Evolutionary conservation across 1,140 invertebrate species (phyloP), one percentile per base, ranked within the genome.

Genomic region (Megalonaias nervosa): DNA sequence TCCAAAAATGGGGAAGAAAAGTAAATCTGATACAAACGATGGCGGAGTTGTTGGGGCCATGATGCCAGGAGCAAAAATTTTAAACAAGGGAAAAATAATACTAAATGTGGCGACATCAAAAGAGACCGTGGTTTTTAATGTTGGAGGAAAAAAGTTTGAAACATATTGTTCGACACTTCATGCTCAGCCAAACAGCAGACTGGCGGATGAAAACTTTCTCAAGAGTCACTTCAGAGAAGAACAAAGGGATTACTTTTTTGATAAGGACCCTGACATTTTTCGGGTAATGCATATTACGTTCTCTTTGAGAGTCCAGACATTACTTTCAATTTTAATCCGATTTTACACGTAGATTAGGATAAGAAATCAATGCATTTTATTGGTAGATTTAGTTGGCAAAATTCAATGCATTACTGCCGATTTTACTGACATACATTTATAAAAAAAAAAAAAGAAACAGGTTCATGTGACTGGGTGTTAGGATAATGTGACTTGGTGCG

Each of bases 181-280:
- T 48, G 38, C 38, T 48, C 38, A 11, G 38, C 81, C 82, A 1
- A 60, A 78, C 64, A 82, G 82, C 21, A 79, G 74, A 11, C 71
- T 87, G 14, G 76, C 83, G 11, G 80, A 83, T 38, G 75, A 80
- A 1, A 57, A 74, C 4, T 84, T 87, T 31, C 81, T 85, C 16
- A n/a, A 80, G 56, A 81, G 82, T 23, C 81, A 87, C 71, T 88
- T 84, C 79, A 73, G 84, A 56, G 23, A 80, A 6, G 97, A 98
- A 86, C 94, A 94, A 84, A 95, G 96, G 86, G 84, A 87, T 12
- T 86, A 86, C 71, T 87, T 86, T 71, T 87, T 87, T 68, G 86
- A 87, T 67, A 62, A 84, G 15, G 82, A 87, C 70, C 85, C 84
- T 3, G 84, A 81, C 48, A 75, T 82, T 66, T 87, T 87, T 62